phyloP scores from a whole-genome alignment of 2,113 vertebrate species.

The Muntiacus muntjak region DNA sequence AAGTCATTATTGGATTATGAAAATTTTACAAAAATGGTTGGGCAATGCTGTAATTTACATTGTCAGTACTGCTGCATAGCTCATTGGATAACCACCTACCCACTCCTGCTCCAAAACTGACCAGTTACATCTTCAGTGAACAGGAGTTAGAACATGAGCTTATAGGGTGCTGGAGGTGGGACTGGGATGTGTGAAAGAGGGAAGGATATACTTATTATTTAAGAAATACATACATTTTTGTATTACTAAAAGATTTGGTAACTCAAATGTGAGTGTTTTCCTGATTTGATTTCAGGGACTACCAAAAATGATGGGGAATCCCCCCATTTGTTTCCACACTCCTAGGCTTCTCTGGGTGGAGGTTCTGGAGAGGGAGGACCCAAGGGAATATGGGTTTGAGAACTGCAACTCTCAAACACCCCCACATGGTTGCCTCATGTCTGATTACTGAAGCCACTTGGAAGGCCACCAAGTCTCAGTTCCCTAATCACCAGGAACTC shows the following conservation, averaged over 20 bases:
- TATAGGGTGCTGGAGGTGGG: neutral
- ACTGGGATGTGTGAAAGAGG: neutral
- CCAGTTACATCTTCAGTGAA: neutral
- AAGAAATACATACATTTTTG: neutral
- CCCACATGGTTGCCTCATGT: neutral
- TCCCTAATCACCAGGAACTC: neutral
- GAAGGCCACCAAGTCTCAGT: constrained; percentile 1
- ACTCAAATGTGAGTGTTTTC: neutral
- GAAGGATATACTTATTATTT: neutral
- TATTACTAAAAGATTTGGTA: neutral
- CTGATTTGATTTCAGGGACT: neutral
- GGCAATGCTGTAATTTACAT: neutral
- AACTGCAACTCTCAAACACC: neutral
- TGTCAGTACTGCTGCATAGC: neutral
- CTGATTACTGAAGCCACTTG: neutral
- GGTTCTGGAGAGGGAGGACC: neutral
- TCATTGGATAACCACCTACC: neutral
- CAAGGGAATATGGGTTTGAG: neutral
- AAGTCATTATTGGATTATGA: constrained; percentile 18
- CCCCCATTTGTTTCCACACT: neutral
- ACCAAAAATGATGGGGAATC: neutral
- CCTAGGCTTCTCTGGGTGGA: neutral
- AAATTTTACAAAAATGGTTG: neutral
- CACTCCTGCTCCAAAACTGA: neutral
- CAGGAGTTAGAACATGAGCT: neutral